Evolutionary conservation across 2,797 vertebrate genomes (phyloP).

Genomic region (Sebastolobus altivelis): DNA sequence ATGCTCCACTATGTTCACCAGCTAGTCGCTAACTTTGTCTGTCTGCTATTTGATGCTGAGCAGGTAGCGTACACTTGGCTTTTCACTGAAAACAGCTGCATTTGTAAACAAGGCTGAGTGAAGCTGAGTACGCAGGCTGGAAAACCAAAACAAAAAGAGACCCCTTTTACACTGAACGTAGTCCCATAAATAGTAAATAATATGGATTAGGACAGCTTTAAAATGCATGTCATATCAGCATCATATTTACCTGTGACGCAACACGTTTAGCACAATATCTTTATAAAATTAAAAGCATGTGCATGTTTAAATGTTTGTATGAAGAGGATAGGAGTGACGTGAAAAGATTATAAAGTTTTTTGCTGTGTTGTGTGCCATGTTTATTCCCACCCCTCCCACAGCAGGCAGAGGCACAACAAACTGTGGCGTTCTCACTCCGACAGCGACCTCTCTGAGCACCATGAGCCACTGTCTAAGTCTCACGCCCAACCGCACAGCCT

Average conservation of each 20-base stretch:
- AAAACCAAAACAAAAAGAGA: background rate
- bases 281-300: background rate
- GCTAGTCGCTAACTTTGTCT: background rate
- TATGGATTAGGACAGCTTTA: background rate
- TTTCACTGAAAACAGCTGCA: background rate
- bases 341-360: background rate
- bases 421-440: constrained; percentile 98
- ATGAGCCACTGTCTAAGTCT: constrained; percentile 87
- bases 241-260: background rate
- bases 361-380: background rate
- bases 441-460: constrained; percentile 94
- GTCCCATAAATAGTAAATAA: background rate
- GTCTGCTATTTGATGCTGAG: background rate
- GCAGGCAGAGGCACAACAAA: constrained; percentile 98
- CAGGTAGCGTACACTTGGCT: background rate
- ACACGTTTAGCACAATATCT: background rate
- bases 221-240: background rate
- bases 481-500: constrained; percentile 72
- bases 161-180: background rate
- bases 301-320: background rate
- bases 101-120: background rate
- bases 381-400: constrained; percentile 59
- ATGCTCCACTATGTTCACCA: background rate
- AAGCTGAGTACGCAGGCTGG: background rate
- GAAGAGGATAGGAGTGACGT: background rate